A percentile compares a stretch with the other conserved stretches of the same genome.
Conservation (phyloP, 2,888 invertebrate species). For the Fragum fragum region DNA sequence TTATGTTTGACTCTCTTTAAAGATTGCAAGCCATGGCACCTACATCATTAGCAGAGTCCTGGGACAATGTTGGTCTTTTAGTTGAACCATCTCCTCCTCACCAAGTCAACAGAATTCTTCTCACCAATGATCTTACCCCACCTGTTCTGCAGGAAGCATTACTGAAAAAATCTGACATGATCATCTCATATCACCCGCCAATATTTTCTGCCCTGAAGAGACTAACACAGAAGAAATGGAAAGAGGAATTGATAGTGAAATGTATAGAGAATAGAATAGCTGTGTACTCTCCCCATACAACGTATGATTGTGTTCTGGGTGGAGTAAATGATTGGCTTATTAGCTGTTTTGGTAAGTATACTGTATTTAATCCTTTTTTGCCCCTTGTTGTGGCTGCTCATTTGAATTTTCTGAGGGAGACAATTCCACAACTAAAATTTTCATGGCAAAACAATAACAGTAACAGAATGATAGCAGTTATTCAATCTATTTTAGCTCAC, state of each 20-base stretch:
- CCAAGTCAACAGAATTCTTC: conserved; percentile 88
- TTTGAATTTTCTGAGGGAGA: too few species aligned
- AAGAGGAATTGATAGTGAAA: conserved; percentile 93
- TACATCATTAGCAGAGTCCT: conserved; percentile 90
- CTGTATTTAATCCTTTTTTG: too few species aligned
- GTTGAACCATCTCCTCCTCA: conserved; percentile 91
- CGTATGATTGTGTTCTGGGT: conserved; percentile 93
- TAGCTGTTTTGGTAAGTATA: conserved; percentile 89
- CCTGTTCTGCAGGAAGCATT: conserved; percentile 93
- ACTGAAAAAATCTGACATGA: conserved; percentile 91
- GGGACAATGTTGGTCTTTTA: conserved; percentile 98
- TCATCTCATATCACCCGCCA: conserved; percentile 98
- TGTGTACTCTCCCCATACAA: conserved; percentile 97
- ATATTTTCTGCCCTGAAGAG: conserved; percentile 95
- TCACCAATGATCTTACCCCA: conserved; percentile 97
- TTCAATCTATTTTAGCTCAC: too few species aligned
- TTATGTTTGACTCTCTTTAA: conserved; percentile 2
- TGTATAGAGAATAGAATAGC: conserved; percentile 95
- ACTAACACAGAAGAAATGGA: conserved; percentile 90
- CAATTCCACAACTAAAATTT: too few species aligned
- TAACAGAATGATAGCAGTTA: too few species aligned
- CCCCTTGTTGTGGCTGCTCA: too few species aligned
- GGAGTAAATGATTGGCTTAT: conserved; percentile 98
- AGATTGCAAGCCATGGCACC: conserved; percentile 78
- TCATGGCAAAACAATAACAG: too few species aligned